Conservation (phyloP, 2,888 invertebrate genomes). For the Diplazon laetatorius region DNA sequence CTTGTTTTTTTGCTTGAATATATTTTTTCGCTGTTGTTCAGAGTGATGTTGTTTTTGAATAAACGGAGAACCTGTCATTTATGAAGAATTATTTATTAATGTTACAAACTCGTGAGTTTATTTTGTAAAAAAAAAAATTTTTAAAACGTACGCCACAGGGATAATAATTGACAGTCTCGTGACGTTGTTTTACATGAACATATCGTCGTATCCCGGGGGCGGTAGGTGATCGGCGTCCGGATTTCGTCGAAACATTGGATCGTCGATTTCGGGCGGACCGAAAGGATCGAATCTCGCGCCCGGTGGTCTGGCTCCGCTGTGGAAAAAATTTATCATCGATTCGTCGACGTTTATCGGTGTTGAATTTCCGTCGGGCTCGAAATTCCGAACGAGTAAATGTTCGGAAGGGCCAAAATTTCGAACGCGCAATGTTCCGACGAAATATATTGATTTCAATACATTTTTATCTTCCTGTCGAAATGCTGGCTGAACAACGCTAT, state of each 20-base stretch:
- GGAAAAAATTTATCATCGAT: conserved; percentile 61
- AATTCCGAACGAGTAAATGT: too few relatives aligned
- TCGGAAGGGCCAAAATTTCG: too few relatives aligned
- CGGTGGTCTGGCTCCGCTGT: conserved; percentile 88
- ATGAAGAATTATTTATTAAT: conserved; percentile 16
- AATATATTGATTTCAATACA: too few relatives aligned
- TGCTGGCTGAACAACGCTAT: too few relatives aligned
- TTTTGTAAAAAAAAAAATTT: not conserved
- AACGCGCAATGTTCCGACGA: too few relatives aligned
- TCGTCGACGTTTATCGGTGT: too few relatives aligned
- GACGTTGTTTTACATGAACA: conserved; percentile 92
- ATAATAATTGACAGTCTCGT: not conserved
- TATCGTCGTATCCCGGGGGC: conserved; percentile 90
- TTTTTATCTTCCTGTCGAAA: too few relatives aligned
- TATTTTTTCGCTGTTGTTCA: not conserved
- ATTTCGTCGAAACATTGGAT: conserved; percentile 74
- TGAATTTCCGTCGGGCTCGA: too few relatives aligned
- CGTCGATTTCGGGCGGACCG: conserved; percentile 85
- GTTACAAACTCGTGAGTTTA: not conserved
- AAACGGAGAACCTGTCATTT: conserved; percentile 15
- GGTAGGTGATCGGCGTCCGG: conserved; percentile 90
- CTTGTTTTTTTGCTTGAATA: conserved; percentile 1
- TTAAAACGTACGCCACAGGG: too few relatives aligned
- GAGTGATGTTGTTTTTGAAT: not conserved
- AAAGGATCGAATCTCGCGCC: conserved; percentile 94